Base-by-base conservation (phyloP, 2,113 vertebrate species). In the Garra rufa region DNA sequence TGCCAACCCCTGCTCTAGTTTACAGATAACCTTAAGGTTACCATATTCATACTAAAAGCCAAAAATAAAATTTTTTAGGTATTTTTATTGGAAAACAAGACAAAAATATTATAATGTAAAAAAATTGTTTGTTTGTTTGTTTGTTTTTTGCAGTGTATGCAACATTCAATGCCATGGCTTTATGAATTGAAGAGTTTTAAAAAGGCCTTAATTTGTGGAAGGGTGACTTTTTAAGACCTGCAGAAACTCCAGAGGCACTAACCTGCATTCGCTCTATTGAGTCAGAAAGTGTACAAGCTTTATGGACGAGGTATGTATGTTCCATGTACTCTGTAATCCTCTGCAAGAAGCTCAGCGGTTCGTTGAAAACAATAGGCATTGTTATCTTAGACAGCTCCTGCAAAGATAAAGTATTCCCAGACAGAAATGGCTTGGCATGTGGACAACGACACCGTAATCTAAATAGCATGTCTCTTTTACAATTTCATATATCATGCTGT, bases 251-350 rank as follows among this genome's bases (percentile, higher is more conserved):
- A 7, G 11, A 74, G 6, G 19, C 50, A 10, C 81, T 77, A 89
- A 98, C 98, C 96, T 99, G 97, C 96, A 99, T 98, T 84, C 98
- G 95, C 61, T 98, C 96, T 88, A 97, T 85, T 2, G 97, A 95
- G 89, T 96, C 95, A 43, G 95, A 88, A 85, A 95, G 90, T 87
- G 91, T 89, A 87, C 95, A 96, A 89, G 97, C 97, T 87, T 93
- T 94, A 89, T 96, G 96, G 84, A 99, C 94, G 90, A 99, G 96
- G 92, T 96, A 95, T 90, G 96, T 96, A 11, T 98, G 97, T 87
- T 99, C 98, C 98, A 99, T 99, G 88, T 99, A 99, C 94, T 99
- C 98, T 0, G 97, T 97, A 89, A 99, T 95, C 77, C 98, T 94
- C 76, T 99, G 98, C 63, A 99, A 96, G 85, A 99, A 98, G 85